Evolutionary conservation across 2,113 vertebrate species (phyloP).

Genomic region (Antidorcas marsupialis): DNA sequence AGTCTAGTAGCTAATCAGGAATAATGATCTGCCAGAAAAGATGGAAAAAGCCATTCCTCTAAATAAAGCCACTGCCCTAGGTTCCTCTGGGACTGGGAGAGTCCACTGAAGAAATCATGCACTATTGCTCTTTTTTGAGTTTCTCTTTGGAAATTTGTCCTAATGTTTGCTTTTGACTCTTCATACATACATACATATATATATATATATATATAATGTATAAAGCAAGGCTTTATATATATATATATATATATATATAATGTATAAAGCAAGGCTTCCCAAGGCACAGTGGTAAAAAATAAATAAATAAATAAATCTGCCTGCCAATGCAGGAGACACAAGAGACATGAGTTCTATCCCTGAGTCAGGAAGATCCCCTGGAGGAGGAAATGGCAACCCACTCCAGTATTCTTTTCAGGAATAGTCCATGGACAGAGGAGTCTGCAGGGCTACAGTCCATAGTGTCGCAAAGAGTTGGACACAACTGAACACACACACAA

Average conservation of each 20-base stretch:
- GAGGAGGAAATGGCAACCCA: not conserved
- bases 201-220: no score
- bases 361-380: not conserved
- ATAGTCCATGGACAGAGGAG: not conserved
- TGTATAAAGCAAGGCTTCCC: not conserved
- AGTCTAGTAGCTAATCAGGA: conserved; percentile 40
- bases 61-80: not conserved
- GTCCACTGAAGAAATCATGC: not conserved
- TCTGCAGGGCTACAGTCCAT: not conserved
- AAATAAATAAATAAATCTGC: not conserved
- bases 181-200: not conserved
- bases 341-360: not conserved
- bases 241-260: not conserved
- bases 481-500: not conserved
- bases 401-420: not conserved
- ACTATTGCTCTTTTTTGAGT: not conserved
- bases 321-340: not conserved
- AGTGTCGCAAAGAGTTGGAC: not conserved
- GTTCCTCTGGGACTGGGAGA: not conserved
- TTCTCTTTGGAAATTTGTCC: not conserved
- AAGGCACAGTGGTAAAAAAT: not conserved
- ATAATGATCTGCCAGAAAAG: conserved; percentile 34
- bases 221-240: no score
- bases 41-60: not conserved
- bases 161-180: not conserved